Percentiles rank a stretch among this genome's conserved stretches.
Evolutionary conservation across 2,113 vertebrate species (phyloP).

Genomic region (Natator depressus): DNA sequence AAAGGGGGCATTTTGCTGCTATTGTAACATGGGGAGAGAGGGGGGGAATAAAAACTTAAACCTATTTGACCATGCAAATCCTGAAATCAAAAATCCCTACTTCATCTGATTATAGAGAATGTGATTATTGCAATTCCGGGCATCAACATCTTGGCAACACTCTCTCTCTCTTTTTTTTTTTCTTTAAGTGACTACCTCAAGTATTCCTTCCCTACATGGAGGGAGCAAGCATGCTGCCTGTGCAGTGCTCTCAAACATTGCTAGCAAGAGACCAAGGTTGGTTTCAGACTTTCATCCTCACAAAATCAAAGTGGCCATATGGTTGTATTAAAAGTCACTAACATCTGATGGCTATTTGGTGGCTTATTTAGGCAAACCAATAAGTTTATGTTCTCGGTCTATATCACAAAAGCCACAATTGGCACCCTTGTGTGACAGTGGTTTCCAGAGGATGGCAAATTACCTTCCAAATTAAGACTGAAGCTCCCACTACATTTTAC

Average conservation of each 20-base stretch:
- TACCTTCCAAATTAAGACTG: not conserved
- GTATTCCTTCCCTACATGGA: conserved; percentile 42
- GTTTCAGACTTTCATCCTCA: not conserved
- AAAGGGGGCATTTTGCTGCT: not conserved
- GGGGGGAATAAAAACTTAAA: not conserved
- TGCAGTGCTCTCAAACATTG: not conserved
- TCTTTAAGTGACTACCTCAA: not conserved
- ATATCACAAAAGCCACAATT: conserved; percentile 36
- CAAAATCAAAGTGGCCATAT: not conserved
- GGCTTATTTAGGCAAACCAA: not conserved
- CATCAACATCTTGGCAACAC: conserved; percentile 20
- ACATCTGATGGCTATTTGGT: fast-evolving
- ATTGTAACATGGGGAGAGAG: not conserved
- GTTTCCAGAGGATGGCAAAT: conserved; percentile 15
- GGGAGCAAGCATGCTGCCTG: not conserved
- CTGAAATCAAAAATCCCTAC: not conserved
- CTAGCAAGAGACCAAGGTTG: not conserved
- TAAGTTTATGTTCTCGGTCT: not conserved
- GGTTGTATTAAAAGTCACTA: not conserved
- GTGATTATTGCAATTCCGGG: not conserved
- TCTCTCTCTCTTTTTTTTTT: not conserved
- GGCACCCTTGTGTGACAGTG: not conserved
- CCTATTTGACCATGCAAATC: not conserved
- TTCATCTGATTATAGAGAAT: not conserved
- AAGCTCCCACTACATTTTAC: not conserved